Base-by-base conservation (phyloP, 2,888 invertebrate genomes). In the Pilophorus perplexus region DNA sequence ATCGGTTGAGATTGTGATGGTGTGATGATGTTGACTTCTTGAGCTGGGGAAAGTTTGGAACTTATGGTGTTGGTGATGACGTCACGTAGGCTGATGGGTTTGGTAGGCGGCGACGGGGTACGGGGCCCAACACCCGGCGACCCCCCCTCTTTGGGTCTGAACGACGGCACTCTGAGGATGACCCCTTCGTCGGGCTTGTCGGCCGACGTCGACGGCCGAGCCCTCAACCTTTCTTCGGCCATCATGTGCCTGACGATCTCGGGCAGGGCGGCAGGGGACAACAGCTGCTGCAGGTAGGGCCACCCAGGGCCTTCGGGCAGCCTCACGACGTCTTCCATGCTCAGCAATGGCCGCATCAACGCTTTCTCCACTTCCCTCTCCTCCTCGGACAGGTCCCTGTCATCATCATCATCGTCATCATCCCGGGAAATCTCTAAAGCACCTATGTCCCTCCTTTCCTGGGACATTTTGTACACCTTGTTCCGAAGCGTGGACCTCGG, bases 401-500 rank as follows among this genome's bases (percentile, higher is more conserved):
- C 80, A 71, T 81, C 81, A 62, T 81, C 81, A 68, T 80, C 80
- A 65, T 81, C 79, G 33, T 77, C 74, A 40, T 72, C 71, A 22
- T 66, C 70, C 2, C 66, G 69, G 3, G 69, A 62, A 52, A 71
- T 71, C 64, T 71, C 69, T 22, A 64, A 37, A 46, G 68, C 70
- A 8, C 66, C 67, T 44, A 69, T 54, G 57, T 70, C 71, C 60
- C 66, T 64, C 57, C 84, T 82, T 73, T 89, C 89, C 78, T 86
- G 80, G 66, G 85, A 83, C 75, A 90, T 81, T 78, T 92, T 92
- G 82, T 89, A 89, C 76, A 91, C 93, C 80, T 98, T 98, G 81
- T 96, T 98, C 70, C 97, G 85, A 57, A 98, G 84, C 23, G 96
- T 97, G 71, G 97, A 95, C 71, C 97, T 85, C 5, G 97, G 97